A percentile compares a stretch with the other conserved stretches of the same genome.
These are phyloP conservation scores for Marronus borbonicus DNA, from an alignment of 2,888 invertebrate species.

Conservation along the genomic window DNA sequence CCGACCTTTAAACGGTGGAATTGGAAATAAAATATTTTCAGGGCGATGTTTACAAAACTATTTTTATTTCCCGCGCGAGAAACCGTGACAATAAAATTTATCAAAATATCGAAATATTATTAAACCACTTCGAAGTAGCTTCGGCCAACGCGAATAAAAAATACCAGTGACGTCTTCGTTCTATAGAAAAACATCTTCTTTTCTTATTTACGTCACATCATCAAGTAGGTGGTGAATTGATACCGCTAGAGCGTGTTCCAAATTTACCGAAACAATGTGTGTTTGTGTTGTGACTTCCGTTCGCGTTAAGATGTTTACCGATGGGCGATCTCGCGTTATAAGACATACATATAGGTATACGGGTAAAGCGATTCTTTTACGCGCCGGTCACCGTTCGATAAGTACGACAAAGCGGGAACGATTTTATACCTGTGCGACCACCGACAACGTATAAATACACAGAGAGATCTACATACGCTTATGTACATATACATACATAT, in stretches of 20 bases:
- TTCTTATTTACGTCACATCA: slow-evolving; percentile 36
- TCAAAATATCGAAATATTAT: slow-evolving; percentile 21
- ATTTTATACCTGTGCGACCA: slow-evolving; percentile 38
- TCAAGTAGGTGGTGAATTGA: slow-evolving; percentile 39
- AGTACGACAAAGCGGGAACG: neutral
- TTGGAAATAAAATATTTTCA: neutral
- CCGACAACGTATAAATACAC: slow-evolving; percentile 32
- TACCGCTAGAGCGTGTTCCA: slow-evolving; percentile 32
- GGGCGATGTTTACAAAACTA: neutral
- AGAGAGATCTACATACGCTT: slow-evolving; percentile 8
- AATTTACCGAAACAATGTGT: slow-evolving; percentile 30
- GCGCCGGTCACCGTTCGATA: neutral
- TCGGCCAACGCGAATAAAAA: slow-evolving; percentile 10
- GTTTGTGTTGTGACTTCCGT: slow-evolving; percentile 42
- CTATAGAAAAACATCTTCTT: slow-evolving; percentile 39
- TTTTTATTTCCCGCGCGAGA: neutral
- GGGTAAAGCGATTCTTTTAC: slow-evolving; percentile 3
- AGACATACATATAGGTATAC: neutral
- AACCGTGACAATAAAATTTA: slow-evolving; percentile 19
- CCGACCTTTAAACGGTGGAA: neutral
- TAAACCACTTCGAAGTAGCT: slow-evolving; percentile 10
- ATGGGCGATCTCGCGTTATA: slow-evolving; percentile 13
- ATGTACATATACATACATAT: slow-evolving; percentile 11
- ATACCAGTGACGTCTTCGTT: slow-evolving; percentile 15
- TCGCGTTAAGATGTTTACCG: slow-evolving; percentile 26